Base-by-base conservation (phyloP, 1,140 invertebrate species). In the Aphelenchoides besseyi region DNA sequence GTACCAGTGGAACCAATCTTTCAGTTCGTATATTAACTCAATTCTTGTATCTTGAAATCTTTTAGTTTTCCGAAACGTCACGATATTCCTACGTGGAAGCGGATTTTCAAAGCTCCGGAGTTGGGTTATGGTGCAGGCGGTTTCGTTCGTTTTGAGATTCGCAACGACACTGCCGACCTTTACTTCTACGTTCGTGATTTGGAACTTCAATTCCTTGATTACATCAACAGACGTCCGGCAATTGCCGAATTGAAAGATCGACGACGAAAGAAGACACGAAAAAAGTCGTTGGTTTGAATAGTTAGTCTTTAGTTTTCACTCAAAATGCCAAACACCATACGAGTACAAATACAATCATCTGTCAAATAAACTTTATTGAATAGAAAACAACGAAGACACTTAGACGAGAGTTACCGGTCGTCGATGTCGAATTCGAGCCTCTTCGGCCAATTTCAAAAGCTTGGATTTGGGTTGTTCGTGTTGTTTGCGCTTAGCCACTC, bases 161-260 rank as follows among this genome's bases (percentile, higher is more conserved):
- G 52, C 18, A 8, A 52, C 8, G 48, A 78, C 29, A 57, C 41
- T 3, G 68, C 63, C 35, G 55, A 61, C n/a, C 2, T 75, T 3
- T 54, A 72, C 3, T 75, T 75, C 37, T 75, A 76, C 68, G 61
- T 33, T 18, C 61, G 75, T 23, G 67, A 67, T 23, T 59, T 64
- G 12, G 48, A 73, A 12, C 30, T 69, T 26, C 59, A 79, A 53
- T 76, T 78, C 54, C 3, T 36, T 23, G 61, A 67, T 33, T 23
- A 77, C 48, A 54, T 74, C 28, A 77, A 53, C 32, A 74, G 71
- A 8, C 64, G 67, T 12, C 57, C 67, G n/a, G 23, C n/a, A n/a
- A 37, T 66, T 32, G 63, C 32, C 63, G 63, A 33, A n/a, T n/a
- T 61, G 28, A 66, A 35, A 33, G 32, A 66, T 8, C 55, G 18